Percentiles rank a stretch among this genome's conserved stretches.
These are phyloP conservation scores for Carcinoscorpius rotundicauda DNA, from an alignment of 1,140 invertebrate genomes.

Conservation along the genomic window DNA sequence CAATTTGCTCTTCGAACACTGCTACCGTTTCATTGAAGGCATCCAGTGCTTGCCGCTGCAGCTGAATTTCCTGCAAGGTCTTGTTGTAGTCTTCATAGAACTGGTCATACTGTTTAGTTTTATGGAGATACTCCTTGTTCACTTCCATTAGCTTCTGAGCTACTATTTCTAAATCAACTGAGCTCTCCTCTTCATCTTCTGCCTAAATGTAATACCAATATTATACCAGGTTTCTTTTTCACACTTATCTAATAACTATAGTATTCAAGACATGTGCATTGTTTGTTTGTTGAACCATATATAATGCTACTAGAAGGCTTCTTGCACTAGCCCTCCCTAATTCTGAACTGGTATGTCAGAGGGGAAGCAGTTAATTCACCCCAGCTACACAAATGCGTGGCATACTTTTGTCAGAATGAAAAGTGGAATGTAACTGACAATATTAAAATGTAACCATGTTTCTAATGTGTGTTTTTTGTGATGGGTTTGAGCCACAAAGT, in stretches of 20 bases:
- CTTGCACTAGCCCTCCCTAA: no score
- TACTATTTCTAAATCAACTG: conserved; percentile 56
- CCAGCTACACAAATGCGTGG: no score
- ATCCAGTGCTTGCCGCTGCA: conserved; percentile 69
- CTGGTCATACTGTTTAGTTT: conserved; percentile 57
- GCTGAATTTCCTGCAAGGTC: conserved; percentile 60
- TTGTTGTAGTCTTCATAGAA: conserved; percentile 54
- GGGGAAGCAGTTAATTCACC: no score
- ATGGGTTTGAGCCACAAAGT: no score
- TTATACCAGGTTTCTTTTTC: neutral
- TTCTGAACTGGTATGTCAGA: no score
- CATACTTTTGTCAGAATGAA: no score
- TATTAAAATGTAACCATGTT: no score
- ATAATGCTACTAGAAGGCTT: no score
- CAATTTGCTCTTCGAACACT: conserved; percentile 81
- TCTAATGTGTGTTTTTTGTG: no score
- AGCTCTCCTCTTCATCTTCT: conserved; percentile 53
- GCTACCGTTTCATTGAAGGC: conserved; percentile 73
- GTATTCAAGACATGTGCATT: conserved; percentile 5
- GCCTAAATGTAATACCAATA: conserved; percentile 26
- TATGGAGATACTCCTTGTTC: conserved; percentile 54
- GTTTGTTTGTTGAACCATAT: no score
- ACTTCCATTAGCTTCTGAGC: conserved; percentile 56
- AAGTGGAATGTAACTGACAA: no score
- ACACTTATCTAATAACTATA: conserved; percentile 3